Conservation (phyloP, 2,888 invertebrate species). For the Cheilosia vernalis region DNA sequence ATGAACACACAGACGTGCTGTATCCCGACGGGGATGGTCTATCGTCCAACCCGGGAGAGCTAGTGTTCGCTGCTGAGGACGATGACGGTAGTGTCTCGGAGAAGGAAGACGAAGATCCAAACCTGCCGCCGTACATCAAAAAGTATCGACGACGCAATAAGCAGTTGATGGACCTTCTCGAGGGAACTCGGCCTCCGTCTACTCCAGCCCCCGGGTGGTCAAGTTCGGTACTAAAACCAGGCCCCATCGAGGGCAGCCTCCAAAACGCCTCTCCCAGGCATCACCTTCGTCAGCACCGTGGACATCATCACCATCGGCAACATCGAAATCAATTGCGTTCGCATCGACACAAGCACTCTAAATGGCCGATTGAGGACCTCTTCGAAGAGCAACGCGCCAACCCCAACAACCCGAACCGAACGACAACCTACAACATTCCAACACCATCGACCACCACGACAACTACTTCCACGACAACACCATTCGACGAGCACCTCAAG, state of each 20-base stretch:
- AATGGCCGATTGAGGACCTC: conserved; percentile 79
- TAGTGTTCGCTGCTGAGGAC: conserved; percentile 77
- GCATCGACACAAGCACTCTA: conserved; percentile 75
- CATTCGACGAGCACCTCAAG: conserved; percentile 59
- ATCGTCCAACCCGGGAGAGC: conserved; percentile 34
- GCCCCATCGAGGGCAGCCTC: conserved; percentile 76
- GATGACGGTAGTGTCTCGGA: conserved; percentile 78
- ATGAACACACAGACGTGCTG: conserved; percentile 53
- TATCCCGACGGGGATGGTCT: conserved; percentile 43
- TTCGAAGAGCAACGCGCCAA: conserved; percentile 79
- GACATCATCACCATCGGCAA: conserved; percentile 63
- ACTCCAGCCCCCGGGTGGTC: conserved; percentile 77
- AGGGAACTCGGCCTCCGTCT: conserved; percentile 81
- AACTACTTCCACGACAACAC: conserved; percentile 39
- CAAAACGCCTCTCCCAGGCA: conserved; percentile 22
- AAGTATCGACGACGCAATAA: conserved; percentile 82
- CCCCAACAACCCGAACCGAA: conserved; percentile 68
- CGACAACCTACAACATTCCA: conserved; percentile 47
- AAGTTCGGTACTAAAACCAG: conserved; percentile 78
- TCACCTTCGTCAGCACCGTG: conserved; percentile 47
- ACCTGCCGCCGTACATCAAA: conserved; percentile 82
- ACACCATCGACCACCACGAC: conserved; percentile 30
- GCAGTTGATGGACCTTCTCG: conserved; percentile 81
- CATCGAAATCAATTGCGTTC: conserved; percentile 54
- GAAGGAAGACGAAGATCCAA: conserved; percentile 79